Conservation (phyloP, 2,888 invertebrate species). For the Dryomyza anilis region DNA sequence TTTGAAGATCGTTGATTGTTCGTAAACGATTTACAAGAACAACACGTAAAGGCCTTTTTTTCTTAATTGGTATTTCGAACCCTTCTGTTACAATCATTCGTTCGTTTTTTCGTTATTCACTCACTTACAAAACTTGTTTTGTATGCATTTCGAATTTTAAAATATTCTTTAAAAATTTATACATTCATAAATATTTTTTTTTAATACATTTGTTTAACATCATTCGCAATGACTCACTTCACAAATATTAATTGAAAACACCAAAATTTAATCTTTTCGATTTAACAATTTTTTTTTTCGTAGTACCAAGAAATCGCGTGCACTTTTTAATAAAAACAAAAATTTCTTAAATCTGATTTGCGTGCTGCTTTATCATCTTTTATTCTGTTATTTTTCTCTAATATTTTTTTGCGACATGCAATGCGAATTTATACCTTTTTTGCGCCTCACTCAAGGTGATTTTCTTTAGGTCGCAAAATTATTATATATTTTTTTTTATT, state of each 20-base stretch:
- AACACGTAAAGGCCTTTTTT: background rate
- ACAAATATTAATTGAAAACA: background rate
- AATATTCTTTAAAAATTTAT: background rate
- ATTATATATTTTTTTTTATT: background rate
- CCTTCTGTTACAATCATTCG: too few relatives aligned
- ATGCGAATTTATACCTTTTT: constrained; percentile 15
- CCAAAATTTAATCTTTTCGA: background rate
- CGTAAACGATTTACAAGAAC: background rate
- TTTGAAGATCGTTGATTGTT: background rate
- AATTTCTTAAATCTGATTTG: constrained; percentile 7
- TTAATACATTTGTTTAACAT: too few relatives aligned
- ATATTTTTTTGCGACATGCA: constrained; percentile 14
- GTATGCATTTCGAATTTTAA: constrained; percentile 9
- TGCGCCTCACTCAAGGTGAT: too few relatives aligned
- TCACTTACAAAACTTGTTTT: constrained; percentile 9
- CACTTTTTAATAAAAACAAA: constrained; percentile 3
- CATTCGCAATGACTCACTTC: background rate
- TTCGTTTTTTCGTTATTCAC: too few relatives aligned
- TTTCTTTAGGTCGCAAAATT: too few relatives aligned
- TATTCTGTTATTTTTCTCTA: too few relatives aligned
- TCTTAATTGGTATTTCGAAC: constrained; percentile 10
- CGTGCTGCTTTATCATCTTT: too few relatives aligned
- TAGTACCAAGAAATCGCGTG: too few relatives aligned
- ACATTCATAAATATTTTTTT: too few relatives aligned
- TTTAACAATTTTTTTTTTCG: background rate